phyloP scores from a whole-genome alignment of 2,113 vertebrate species.

The Mionectes macconnelli region DNA sequence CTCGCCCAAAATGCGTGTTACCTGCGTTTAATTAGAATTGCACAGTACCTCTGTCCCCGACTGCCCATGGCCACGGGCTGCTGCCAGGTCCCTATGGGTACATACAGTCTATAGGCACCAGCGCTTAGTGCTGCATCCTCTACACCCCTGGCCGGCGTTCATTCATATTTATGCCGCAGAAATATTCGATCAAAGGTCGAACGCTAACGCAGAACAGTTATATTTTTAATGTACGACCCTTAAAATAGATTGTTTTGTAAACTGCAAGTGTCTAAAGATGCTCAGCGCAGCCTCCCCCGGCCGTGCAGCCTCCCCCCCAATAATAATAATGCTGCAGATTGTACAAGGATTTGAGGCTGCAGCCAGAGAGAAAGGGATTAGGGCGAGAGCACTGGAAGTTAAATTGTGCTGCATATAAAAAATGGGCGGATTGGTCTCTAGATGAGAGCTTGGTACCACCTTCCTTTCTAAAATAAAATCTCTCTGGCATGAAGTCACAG shows the following conservation, averaged over 20 bases:
- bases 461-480: constrained; percentile 91
- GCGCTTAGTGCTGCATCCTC: background rate
- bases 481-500: constrained; percentile 87
- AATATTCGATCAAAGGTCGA: constrained; percentile 41
- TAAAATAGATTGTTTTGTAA: constrained; percentile 35
- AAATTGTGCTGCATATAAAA: constrained; percentile 93
- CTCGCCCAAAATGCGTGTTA: background rate
- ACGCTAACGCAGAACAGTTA: background rate
- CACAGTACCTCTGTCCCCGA: background rate
- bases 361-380: constrained; percentile 84
- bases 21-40: background rate
- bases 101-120: background rate
- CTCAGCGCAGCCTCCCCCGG: background rate
- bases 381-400: constrained; percentile 87
- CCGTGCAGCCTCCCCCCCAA: background rate
- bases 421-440: constrained; percentile 89
- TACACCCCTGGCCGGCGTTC: background rate
- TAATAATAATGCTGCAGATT: constrained; percentile 73
- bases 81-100: background rate
- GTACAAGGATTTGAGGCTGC: constrained; percentile 85
- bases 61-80: background rate
- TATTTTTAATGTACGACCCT: constrained; percentile 32
- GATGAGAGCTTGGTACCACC: constrained; percentile 86
- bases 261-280: constrained; percentile 18
- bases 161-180: constrained; percentile 36